These are phyloP conservation scores for Tauraco erythrolophus DNA, from an alignment of 2,113 vertebrate genomes.

Conservation along the genomic window DNA sequence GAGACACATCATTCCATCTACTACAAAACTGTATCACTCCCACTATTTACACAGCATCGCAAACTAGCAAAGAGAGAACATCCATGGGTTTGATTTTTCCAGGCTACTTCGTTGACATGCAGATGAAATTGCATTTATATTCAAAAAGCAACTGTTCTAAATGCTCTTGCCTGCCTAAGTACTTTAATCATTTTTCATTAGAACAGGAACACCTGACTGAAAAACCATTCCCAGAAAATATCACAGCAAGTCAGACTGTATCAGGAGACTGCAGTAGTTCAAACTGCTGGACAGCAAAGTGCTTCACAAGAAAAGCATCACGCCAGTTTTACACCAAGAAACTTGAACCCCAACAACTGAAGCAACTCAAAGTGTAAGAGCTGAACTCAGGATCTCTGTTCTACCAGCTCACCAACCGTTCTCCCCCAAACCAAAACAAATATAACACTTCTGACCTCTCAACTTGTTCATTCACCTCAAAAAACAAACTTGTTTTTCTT, in stretches of 20 bases:
- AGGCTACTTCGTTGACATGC: background rate
- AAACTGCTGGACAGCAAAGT: background rate
- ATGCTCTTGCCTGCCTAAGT: background rate
- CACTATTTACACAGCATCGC: background rate
- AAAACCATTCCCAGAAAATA: background rate
- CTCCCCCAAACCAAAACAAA: background rate
- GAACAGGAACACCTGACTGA: background rate
- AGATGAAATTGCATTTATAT: background rate
- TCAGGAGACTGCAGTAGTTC: background rate
- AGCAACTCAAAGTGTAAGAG: background rate
- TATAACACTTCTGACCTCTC: background rate
- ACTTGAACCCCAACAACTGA: background rate
- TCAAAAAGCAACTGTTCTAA: background rate
- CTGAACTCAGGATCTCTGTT: background rate
- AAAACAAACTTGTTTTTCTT: background rate
- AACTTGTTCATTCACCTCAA: background rate
- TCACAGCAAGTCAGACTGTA: background rate
- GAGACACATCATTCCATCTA: background rate
- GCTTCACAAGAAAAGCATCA: background rate
- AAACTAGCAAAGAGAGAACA: background rate
- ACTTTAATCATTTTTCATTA: background rate
- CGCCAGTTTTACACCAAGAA: background rate
- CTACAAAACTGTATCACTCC: background rate
- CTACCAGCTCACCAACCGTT: background rate
- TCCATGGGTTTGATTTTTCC: background rate